Evolutionary conservation across 2,888 invertebrate genomes (phyloP).

Genomic region (Lithophane leautieri): DNA sequence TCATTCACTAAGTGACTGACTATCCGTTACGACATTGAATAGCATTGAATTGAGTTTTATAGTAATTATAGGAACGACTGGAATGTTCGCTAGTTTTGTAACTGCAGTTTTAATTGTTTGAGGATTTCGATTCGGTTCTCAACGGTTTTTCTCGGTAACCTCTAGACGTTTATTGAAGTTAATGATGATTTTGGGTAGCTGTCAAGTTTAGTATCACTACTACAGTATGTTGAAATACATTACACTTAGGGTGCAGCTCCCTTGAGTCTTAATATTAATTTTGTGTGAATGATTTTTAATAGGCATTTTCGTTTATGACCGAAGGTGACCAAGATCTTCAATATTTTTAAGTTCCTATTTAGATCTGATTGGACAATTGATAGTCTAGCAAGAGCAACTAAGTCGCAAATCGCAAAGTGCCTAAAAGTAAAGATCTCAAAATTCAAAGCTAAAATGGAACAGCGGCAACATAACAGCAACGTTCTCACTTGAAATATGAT

Average conservation of each 20-base stretch:
- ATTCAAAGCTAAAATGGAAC: not conserved
- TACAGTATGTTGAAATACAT: not conserved
- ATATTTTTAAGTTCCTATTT: too few relatives aligned
- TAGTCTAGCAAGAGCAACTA: not conserved
- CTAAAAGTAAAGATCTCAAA: not conserved
- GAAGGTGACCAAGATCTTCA: not conserved
- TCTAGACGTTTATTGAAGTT: constrained; percentile 16
- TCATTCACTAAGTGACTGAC: constrained; percentile 40
- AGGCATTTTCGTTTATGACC: not conserved
- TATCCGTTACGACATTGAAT: constrained; percentile 52
- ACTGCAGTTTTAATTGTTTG: constrained; percentile 51
- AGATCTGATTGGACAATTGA: not conserved
- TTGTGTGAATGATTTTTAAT: too few relatives aligned
- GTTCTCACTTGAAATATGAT: constrained; percentile 1
- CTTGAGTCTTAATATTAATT: not conserved
- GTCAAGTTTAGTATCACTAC: not conserved
- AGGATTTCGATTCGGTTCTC: constrained; percentile 27
- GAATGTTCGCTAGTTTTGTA: constrained; percentile 58
- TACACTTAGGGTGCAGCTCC: not conserved
- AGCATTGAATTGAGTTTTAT: constrained; percentile 6
- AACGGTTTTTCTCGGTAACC: constrained; percentile 9
- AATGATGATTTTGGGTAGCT: not conserved
- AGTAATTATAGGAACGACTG: constrained; percentile 48
- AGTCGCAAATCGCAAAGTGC: not conserved
- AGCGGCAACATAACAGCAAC: not conserved